These are phyloP conservation scores for Epistrophe grossulariae DNA, from an alignment of 2,888 invertebrate genomes.

Conservation along the genomic window DNA sequence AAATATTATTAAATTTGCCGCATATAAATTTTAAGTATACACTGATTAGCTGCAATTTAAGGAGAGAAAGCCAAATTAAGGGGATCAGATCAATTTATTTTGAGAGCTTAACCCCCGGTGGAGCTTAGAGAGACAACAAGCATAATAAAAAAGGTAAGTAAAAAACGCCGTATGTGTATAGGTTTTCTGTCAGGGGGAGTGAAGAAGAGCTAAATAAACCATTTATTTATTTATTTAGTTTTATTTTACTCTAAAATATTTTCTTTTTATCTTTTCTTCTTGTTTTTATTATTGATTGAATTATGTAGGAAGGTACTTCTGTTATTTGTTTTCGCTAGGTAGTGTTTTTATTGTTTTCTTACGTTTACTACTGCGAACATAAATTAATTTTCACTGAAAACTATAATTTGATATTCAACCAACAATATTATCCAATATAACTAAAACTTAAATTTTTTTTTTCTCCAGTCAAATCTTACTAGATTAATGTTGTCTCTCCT, in stretches of 20 bases:
- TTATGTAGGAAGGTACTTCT: too few relatives aligned
- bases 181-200: too few relatives aligned
- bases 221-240: constrained; percentile 1
- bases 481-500: too few relatives aligned
- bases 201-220: background rate
- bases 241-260: background rate
- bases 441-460: too few relatives aligned
- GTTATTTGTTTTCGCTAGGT: too few relatives aligned
- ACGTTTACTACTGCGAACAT: too few relatives aligned
- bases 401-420: too few relatives aligned
- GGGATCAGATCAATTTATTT: constrained; percentile 31
- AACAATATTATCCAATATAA: too few relatives aligned
- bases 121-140: constrained; percentile 1
- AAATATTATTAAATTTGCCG: constrained; percentile 18
- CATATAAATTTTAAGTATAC: constrained; percentile 5
- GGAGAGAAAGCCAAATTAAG: constrained; percentile 2
- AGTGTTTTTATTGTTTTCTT: too few relatives aligned
- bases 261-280: background rate
- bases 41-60: constrained; percentile 3
- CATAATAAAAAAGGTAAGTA: constrained; percentile 16
- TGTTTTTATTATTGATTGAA: too few relatives aligned
- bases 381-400: too few relatives aligned
- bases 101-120: constrained; percentile 7
- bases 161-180: background rate
- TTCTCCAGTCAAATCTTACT: too few relatives aligned